phyloP scores from a whole-genome alignment of 2,888 invertebrate species.

The Anoplius nigerrimus region DNA sequence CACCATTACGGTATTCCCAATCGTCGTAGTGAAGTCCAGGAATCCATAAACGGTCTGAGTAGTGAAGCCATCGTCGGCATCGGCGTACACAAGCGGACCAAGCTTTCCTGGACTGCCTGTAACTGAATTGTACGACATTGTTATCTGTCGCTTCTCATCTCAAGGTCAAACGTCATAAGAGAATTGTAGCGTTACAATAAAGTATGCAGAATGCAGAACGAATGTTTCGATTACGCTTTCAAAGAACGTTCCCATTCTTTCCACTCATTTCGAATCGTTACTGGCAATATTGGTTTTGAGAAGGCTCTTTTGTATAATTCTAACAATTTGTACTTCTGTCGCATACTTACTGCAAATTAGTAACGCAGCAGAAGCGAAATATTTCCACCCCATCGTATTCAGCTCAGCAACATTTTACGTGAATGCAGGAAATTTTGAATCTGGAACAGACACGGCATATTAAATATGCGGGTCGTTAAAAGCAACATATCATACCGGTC shows the following conservation, averaged over 20 bases:
- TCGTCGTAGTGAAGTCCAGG: constrained; percentile 94
- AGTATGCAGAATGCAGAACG: no score
- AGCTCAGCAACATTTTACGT: constrained; percentile 66
- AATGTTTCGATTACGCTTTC: no score
- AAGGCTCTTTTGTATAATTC: constrained; percentile 8
- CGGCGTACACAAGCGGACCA: constrained; percentile 11
- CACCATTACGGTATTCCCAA: constrained; percentile 95
- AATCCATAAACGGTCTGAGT: constrained; percentile 97
- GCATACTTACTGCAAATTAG: constrained; percentile 61
- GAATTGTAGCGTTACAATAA: no score
- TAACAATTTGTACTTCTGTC: not conserved
- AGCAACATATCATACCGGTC: no score
- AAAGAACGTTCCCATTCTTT: no score
- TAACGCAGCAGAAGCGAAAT: constrained; percentile 57
- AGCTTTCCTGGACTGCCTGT: constrained; percentile 58
- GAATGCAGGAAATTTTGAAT: constrained; percentile 50
- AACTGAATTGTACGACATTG: constrained; percentile 33
- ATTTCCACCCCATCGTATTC: constrained; percentile 64
- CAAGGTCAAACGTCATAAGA: no score
- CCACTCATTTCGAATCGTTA: no score
- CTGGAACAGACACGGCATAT: constrained; percentile 53
- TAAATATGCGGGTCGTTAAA: no score
- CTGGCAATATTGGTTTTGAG: no score
- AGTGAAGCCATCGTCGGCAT: constrained; percentile 75
- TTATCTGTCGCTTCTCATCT: not conserved